Conservation (phyloP, 92 coral and sea anemone genomes). For the Porites lobata region DNA sequence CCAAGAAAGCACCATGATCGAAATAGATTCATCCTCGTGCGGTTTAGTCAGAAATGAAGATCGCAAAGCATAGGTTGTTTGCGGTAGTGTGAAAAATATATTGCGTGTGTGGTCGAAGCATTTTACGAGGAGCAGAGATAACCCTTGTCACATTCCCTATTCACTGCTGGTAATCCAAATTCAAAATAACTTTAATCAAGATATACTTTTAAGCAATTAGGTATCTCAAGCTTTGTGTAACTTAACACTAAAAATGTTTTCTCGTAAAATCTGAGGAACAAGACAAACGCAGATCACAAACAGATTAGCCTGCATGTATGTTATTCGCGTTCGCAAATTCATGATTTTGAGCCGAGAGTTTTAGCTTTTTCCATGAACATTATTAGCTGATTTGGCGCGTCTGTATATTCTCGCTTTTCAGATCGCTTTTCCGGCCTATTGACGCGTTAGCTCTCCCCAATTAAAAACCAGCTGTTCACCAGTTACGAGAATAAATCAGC, state of each 20-base stretch:
- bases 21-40: neutral
- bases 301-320: constrained; percentile 40
- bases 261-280: constrained; percentile 23
- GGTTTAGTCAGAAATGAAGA: neutral
- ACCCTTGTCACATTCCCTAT: constrained; percentile 48
- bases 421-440: constrained; percentile 75
- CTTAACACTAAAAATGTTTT: constrained; percentile 40
- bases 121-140: constrained; percentile 13
- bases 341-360: constrained; percentile 30
- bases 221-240: constrained; percentile 28
- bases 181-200: constrained; percentile 48
- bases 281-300: constrained; percentile 41
- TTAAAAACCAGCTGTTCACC: constrained; percentile 64
- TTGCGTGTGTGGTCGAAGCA: constrained; percentile 56
- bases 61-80: neutral
- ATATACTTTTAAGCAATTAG: constrained; percentile 56
- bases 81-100: neutral
- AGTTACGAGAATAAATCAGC: constrained; percentile 14
- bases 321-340: constrained; percentile 34
- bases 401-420: constrained; percentile 21
- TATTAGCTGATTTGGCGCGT: constrained; percentile 50
- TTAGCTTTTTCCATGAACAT: constrained; percentile 42
- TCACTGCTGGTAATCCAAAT: constrained; percentile 40
- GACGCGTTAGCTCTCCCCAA: constrained; percentile 68
- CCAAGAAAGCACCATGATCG: neutral